A percentile compares a stretch with the other conserved stretches of the same genome.
These are phyloP conservation scores for Iguana delicatissima DNA, from an alignment of 2,797 vertebrate genomes.

Conservation along the genomic window DNA sequence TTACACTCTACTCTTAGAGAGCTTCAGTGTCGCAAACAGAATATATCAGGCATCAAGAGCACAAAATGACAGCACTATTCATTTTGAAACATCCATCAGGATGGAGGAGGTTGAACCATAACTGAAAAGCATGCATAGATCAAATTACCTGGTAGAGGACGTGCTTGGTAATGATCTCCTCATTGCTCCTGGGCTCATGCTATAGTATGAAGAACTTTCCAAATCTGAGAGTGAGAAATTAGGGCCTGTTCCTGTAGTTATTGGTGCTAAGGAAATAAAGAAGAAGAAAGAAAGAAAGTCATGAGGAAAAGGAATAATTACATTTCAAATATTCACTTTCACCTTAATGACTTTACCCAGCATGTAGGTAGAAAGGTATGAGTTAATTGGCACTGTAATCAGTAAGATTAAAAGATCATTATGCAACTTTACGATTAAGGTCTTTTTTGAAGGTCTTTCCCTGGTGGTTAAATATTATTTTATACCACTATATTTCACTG, in stretches of 20 bases:
- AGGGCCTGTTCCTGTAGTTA: conserved; percentile 96
- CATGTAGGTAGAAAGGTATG: conserved; percentile 56
- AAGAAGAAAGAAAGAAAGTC: conserved; percentile 62
- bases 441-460: conserved; percentile 50
- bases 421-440: conserved; percentile 47
- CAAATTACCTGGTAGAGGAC: conserved; percentile 92
- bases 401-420: conserved; percentile 56
- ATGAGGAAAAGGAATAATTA: conserved; percentile 60
- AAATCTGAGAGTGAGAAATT: conserved; percentile 98
- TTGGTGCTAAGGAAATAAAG: conserved; percentile 87
- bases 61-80: conserved; percentile 53
- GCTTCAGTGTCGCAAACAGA: conserved; percentile 50
- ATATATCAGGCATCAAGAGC: conserved; percentile 58
- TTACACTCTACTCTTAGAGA: conserved; percentile 46
- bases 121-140: conserved; percentile 45
- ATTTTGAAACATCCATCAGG: conserved; percentile 32
- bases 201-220: conserved; percentile 99
- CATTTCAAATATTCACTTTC: conserved; percentile 61
- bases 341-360: conserved; percentile 59
- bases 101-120: conserved; percentile 54
- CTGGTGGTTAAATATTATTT: conserved; percentile 22
- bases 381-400: conserved; percentile 58
- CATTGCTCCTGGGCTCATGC: conserved; percentile 99
- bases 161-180: conserved; percentile 97
- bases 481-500: conserved; percentile 18